Base-by-base conservation (phyloP, 1,140 invertebrate species). In the Papilio machaon region DNA sequence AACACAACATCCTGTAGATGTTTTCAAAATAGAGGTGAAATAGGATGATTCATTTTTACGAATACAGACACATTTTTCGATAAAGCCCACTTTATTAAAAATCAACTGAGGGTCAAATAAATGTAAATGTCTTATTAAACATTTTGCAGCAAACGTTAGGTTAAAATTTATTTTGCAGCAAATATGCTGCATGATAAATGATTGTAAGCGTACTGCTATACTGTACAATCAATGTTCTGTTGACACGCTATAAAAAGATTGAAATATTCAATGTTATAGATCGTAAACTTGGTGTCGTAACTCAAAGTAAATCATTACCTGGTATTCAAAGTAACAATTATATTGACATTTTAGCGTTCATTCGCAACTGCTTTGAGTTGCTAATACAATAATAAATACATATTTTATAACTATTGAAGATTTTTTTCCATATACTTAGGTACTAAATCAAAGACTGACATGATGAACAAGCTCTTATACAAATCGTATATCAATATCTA, bases 221-320 rank as follows among this genome's bases (percentile, higher is more conserved):
- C 30, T 11, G 6, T 35, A 23, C 64, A 70, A 70, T 70, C 64
- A 70, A 70, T 70, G 64, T 70, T 70, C 64, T 70, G 64, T 70
- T 35, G 64, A 35, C 64, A 70, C 64, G 64, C 64, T 35, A 70
- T 70, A 70, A 70, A 70, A 70, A 35, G 13, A 70, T 70, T 70
- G 64, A 70, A 70, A 70, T 70, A 70, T 70, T 70, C 64, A 70
- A 70, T 70, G 35, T 70, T 70, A 70, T 70, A 35, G 64, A 35
- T 35, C 64, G 64, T 70, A 70, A 70, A 35, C 30, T 30, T 30
- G 13, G 30, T 70, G 64, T 70, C 64, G 64, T 70, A 70, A 70
- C 30, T 70, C 64, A 70, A 70, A 70, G 23, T 35, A 70, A 70
- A 70, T 70, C 23, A 70, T 70, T 70, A 70, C 64, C 64, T 15